These are phyloP conservation scores for Crotalus tigris DNA, from an alignment of 2,113 vertebrate genomes.

Conservation along the genomic window DNA sequence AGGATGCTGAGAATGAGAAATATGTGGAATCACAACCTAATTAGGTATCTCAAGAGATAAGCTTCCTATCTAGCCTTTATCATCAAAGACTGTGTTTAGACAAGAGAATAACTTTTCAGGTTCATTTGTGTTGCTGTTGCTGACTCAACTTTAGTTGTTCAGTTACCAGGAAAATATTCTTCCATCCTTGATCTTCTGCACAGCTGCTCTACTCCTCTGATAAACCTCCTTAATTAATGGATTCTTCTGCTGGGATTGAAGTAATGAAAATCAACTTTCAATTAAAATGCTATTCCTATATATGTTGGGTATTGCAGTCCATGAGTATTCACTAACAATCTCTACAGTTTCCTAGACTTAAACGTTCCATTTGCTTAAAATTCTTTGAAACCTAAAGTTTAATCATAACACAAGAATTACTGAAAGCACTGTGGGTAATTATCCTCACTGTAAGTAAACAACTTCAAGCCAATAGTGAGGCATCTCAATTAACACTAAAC, in stretches of 20 bases:
- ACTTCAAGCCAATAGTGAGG: neutral
- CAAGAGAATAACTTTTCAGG: constrained; percentile 47
- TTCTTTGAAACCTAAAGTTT: neutral
- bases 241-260: neutral
- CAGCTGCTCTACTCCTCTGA: constrained; percentile 6
- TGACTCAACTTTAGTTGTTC: neutral
- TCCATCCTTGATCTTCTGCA: neutral
- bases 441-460: neutral
- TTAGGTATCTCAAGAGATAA: constrained; percentile 42
- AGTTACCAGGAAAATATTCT: constrained; percentile 23
- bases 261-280: neutral
- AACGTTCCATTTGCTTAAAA: neutral
- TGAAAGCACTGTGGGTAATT: neutral
- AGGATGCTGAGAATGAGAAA: constrained; percentile 37
- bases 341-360: accelerated
- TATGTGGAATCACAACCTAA: constrained; percentile 41
- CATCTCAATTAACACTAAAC: neutral
- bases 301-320: neutral
- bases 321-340: neutral
- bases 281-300: constrained; percentile 39
- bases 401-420: accelerated
- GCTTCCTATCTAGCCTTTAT: constrained; percentile 3
- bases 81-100: constrained; percentile 40
- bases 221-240: neutral
- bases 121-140: constrained; percentile 26